Evolutionary conservation across 2,797 vertebrate species (phyloP).

Genomic region (Epinephelus awoara): DNA sequence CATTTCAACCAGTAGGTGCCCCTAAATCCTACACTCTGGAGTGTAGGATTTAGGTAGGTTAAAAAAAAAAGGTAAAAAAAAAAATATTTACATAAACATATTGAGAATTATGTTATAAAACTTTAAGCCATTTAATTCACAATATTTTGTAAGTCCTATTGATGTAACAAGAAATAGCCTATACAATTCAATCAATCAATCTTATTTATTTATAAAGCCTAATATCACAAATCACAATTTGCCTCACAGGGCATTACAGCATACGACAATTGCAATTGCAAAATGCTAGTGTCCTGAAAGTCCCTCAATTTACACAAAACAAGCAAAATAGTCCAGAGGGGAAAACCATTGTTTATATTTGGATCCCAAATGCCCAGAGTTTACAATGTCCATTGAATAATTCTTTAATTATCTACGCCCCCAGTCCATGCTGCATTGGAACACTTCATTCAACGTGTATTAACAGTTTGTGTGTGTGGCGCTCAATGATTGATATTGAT

Average conservation of each 20-base stretch:
- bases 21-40: too few species aligned
- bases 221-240: too few species aligned
- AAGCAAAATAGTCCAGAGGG: background rate
- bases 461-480: slow-evolving; percentile 31
- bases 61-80: too few species aligned
- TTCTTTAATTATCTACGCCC: background rate
- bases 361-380: background rate
- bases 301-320: background rate
- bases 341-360: background rate
- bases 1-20: too few species aligned
- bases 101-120: background rate
- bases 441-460: slow-evolving; percentile 31
- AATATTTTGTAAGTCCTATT: background rate
- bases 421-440: background rate
- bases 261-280: background rate
- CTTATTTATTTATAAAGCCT: too few species aligned
- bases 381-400: background rate
- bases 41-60: too few species aligned
- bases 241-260: too few species aligned
- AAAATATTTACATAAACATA: background rate
- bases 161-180: background rate
- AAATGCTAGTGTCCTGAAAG: background rate
- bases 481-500: slow-evolving; percentile 32
- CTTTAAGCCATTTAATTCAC: background rate
- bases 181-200: too few species aligned